These are phyloP conservation scores for Gasterosteus aculeatus DNA, from an alignment of 2,113 vertebrate species.

Conservation along the genomic window DNA sequence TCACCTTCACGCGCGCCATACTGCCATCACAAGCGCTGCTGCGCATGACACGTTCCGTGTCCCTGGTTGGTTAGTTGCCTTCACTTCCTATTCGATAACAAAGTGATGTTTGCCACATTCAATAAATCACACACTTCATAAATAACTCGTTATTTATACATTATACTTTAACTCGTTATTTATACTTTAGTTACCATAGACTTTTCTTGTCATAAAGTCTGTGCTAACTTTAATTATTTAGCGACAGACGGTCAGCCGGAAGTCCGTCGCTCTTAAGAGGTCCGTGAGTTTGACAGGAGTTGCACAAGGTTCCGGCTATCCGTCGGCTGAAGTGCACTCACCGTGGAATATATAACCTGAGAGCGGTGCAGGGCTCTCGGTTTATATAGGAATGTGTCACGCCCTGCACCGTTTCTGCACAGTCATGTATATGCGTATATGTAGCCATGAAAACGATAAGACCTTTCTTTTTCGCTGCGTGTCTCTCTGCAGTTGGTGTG, in stretches of 20 bases:
- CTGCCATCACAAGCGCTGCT: background rate
- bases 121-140: background rate
- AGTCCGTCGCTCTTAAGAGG: constrained; percentile 27
- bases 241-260: background rate
- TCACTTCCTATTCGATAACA: constrained; percentile 20
- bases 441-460: background rate
- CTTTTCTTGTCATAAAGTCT: background rate
- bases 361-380: too few species aligned
- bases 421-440: too few species aligned
- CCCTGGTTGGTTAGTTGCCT: constrained; percentile 32
- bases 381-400: too few species aligned
- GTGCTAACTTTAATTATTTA: background rate
- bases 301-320: constrained; percentile 14
- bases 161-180: accelerated
- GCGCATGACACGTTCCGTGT: constrained; percentile 24
- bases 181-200: too few species aligned
- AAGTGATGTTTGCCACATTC: background rate
- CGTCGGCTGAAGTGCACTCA: background rate
- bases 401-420: too few species aligned
- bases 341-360: too few species aligned
- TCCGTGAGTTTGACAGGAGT: background rate
- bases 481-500: background rate
- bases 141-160: accelerated
- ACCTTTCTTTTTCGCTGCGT: background rate
- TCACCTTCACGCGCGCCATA: constrained; percentile 37